phyloP scores from a whole-genome alignment of 2,113 vertebrate species.

The Saguinus midas region DNA sequence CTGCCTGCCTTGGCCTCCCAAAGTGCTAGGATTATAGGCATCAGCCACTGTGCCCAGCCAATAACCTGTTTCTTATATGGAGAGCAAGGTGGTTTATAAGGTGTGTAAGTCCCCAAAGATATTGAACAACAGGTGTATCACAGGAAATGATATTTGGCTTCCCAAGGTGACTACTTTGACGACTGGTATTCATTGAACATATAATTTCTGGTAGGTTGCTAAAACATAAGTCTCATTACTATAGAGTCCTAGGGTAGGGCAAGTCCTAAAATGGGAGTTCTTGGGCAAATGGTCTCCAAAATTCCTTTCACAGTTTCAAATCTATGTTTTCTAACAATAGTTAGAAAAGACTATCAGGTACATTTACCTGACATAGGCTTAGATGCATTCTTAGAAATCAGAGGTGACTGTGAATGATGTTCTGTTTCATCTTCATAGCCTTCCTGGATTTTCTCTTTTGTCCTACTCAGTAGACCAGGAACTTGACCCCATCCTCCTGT shows the following conservation, averaged over 20 bases:
- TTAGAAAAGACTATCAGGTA: neutral
- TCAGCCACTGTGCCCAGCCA: too few species aligned
- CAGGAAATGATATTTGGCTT: neutral
- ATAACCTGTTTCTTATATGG: neutral
- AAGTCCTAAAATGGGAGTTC: neutral
- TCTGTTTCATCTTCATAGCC: neutral
- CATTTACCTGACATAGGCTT: neutral
- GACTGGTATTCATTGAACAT: neutral
- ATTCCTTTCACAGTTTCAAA: constrained; percentile 10
- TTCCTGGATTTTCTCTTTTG: neutral
- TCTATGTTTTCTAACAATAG: neutral
- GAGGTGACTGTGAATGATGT: neutral
- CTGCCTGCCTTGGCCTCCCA: too few species aligned
- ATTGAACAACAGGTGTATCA: fast-evolving
- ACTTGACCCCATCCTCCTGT: neutral
- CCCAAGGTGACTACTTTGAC: neutral
- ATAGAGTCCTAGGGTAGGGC: neutral
- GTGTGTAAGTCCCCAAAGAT: neutral
- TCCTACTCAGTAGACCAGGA: neutral
- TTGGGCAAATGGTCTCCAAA: neutral
- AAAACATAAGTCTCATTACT: neutral
- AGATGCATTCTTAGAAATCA: neutral
- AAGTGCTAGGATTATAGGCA: too few species aligned
- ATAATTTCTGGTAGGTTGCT: neutral
- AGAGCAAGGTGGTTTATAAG: neutral